phyloP scores from a whole-genome alignment of 2,113 vertebrate species.

The Climacteris rufus region DNA sequence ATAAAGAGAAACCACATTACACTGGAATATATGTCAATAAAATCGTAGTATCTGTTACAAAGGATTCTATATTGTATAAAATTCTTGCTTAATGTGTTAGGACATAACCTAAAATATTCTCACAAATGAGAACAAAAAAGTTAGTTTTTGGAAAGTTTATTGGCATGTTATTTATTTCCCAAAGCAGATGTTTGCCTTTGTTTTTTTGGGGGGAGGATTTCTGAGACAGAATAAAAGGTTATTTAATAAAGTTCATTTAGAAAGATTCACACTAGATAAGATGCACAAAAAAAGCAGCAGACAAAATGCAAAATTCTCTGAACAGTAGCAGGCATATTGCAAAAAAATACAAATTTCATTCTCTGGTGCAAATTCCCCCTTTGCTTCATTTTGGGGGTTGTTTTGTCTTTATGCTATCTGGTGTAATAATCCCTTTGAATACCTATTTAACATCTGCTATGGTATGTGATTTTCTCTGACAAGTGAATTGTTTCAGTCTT shows the following conservation, averaged over 20 bases:
- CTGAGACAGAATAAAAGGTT: not conserved
- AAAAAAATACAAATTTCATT: not conserved
- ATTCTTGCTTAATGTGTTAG: not conserved
- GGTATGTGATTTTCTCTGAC: not conserved
- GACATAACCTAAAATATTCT: not conserved
- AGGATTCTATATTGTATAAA: not conserved
- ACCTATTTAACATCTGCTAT: not conserved
- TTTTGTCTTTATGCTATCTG: not conserved
- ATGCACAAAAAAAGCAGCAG: not conserved
- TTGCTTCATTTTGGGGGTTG: not conserved
- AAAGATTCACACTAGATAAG: not conserved
- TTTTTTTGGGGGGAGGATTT: not conserved
- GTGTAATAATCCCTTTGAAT: not conserved
- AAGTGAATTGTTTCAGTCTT: not conserved
- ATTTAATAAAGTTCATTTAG: not conserved
- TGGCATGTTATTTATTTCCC: not conserved
- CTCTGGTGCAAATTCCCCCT: not conserved
- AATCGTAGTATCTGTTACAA: slow-evolving; percentile 13
- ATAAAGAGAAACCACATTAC: not conserved
- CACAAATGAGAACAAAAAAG: not conserved
- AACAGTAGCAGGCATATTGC: not conserved
- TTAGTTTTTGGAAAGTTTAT: not conserved
- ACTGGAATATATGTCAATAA: not conserved
- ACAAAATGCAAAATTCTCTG: not conserved
- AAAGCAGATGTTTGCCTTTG: not conserved